These are phyloP conservation scores for Shargacucullia verbasci DNA, from an alignment of 2,888 invertebrate species.

Conservation along the genomic window DNA sequence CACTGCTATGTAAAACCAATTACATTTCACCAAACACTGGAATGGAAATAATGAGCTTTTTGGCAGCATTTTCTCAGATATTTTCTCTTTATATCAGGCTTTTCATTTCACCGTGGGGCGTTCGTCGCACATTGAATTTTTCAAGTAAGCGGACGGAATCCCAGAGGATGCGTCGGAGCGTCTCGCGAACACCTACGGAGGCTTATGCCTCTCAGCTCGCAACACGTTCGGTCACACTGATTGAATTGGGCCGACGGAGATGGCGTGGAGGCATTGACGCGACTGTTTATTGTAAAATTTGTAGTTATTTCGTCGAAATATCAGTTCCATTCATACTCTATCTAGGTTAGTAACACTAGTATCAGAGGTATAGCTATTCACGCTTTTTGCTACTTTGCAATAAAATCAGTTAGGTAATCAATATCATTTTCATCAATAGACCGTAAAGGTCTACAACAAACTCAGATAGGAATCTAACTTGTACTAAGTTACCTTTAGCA, in stretches of 20 bases:
- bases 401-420: too few relatives aligned
- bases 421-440: too few relatives aligned
- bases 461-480: too few relatives aligned
- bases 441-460: too few relatives aligned
- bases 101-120: conserved; percentile 56
- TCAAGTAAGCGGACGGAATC: conserved; percentile 74
- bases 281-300: conserved; percentile 9
- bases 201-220: conserved; percentile 75
- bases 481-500: too few relatives aligned
- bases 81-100: conserved; percentile 57
- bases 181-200: conserved; percentile 65
- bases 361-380: too few relatives aligned
- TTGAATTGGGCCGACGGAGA: conserved; percentile 60
- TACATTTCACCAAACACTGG: conserved; percentile 42
- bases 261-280: conserved; percentile 9
- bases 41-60: conserved; percentile 53
- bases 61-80: conserved; percentile 50
- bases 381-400: too few relatives aligned
- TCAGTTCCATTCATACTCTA: too few relatives aligned
- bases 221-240: conserved; percentile 64
- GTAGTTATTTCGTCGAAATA: conserved; percentile 7
- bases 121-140: conserved; percentile 79
- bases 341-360: too few relatives aligned
- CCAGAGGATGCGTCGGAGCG: conserved; percentile 77
- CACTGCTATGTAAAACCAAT: conserved; percentile 50